Evolutionary conservation across 2,888 invertebrate genomes (phyloP).

Genomic region (Rhodophaea formosa): DNA sequence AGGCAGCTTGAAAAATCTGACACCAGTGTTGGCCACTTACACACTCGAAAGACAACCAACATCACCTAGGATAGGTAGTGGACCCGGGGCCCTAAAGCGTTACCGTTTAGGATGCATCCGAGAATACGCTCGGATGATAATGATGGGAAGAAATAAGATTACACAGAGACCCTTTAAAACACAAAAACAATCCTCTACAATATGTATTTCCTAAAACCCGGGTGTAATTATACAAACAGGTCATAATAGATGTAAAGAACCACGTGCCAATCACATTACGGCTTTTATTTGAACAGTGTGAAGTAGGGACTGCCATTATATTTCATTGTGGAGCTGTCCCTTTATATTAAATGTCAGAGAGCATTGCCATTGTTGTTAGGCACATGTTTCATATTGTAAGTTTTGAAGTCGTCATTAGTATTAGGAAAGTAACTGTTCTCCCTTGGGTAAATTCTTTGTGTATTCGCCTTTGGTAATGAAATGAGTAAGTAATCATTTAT

Average conservation of each 20-base stretch:
- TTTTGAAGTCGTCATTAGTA: neutral
- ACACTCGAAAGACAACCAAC: too few species aligned
- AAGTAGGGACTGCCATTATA: slow-evolving; percentile 5
- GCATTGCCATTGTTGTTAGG: neutral
- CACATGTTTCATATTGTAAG: neutral
- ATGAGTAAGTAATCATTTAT: too few species aligned
- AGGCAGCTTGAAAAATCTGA: too few species aligned
- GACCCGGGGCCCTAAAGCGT: too few species aligned
- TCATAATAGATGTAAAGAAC: neutral
- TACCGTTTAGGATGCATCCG: too few species aligned
- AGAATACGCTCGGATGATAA: too few species aligned
- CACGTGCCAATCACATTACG: neutral
- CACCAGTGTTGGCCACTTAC: too few species aligned
- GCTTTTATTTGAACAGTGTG: slow-evolving; percentile 6
- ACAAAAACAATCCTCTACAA: neutral
- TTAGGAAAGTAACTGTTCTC: neutral
- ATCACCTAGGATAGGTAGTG: too few species aligned
- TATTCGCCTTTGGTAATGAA: too few species aligned
- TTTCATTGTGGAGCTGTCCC: slow-evolving; percentile 3
- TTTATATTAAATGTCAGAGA: neutral
- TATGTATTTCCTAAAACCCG: neutral
- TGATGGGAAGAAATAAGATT: neutral
- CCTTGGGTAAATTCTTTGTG: neutral
- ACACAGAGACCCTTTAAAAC: too few species aligned
- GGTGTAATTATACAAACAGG: neutral